A percentile compares a stretch with the other conserved stretches of the same genome.
Conservation (phyloP, 1,140 invertebrate species). For the Bradysia coprophila region DNA sequence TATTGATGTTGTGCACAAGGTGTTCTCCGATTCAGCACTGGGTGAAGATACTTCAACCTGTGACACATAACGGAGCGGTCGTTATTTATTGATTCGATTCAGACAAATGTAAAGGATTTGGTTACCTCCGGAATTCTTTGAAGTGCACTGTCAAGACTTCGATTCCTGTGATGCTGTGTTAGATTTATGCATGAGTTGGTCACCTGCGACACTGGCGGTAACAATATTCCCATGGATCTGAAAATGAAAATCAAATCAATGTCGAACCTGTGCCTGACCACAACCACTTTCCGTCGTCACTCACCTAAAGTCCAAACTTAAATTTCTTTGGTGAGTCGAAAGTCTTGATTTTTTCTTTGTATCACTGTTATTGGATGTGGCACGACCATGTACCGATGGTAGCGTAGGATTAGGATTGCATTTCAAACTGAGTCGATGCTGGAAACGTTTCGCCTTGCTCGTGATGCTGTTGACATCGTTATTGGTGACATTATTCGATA, state of each 20-base stretch:
- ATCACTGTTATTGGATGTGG: slow-evolving; percentile 13
- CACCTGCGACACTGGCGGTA: slow-evolving; percentile 49
- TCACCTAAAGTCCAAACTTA: slow-evolving; percentile 56
- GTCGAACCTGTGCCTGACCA: too few species aligned
- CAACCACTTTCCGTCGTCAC: too few species aligned
- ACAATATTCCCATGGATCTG: slow-evolving; percentile 58
- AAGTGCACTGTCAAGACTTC: slow-evolving; percentile 69
- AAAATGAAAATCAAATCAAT: slow-evolving; percentile 1
- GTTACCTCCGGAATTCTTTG: slow-evolving; percentile 66
- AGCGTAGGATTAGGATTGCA: slow-evolving; percentile 22
- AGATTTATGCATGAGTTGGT: slow-evolving; percentile 27
- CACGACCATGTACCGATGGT: slow-evolving; percentile 39
- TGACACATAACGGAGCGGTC: too few species aligned
- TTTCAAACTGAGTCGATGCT: slow-evolving; percentile 17
- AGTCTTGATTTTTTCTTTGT: slow-evolving; percentile 34
- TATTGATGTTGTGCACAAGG: slow-evolving; percentile 23
- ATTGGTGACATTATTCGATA: slow-evolving; percentile 6
- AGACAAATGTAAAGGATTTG: too few species aligned
- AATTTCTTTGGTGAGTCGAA: slow-evolving; percentile 55
- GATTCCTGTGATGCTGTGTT: slow-evolving; percentile 66
- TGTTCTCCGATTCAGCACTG: slow-evolving; percentile 41
- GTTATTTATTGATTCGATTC: too few species aligned
- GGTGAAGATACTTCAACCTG: slow-evolving; percentile 24
- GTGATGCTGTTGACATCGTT: slow-evolving; percentile 5
- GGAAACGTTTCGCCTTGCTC: slow-evolving; percentile 8